Percentiles rank a stretch among this genome's conserved stretches.
phyloP scores from a whole-genome alignment of 2,113 vertebrate genomes.

The Tachycineta bicolor region DNA sequence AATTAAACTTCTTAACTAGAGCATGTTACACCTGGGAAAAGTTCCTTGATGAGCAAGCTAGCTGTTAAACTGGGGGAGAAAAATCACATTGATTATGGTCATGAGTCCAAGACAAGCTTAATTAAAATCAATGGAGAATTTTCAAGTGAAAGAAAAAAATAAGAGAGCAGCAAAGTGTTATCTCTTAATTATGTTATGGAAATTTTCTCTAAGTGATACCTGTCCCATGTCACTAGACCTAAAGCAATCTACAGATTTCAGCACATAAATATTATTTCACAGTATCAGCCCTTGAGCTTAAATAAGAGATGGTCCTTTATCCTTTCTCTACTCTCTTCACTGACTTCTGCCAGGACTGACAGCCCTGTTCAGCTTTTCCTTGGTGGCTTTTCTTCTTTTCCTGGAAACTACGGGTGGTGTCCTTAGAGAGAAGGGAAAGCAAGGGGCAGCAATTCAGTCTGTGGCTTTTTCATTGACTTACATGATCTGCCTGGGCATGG shows the following conservation, averaged over 20 bases:
- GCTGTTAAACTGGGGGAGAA: neutral
- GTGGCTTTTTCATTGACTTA: neutral
- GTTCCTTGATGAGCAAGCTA: conserved; percentile 31
- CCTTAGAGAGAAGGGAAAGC: neutral
- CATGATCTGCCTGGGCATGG: neutral
- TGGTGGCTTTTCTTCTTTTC: neutral
- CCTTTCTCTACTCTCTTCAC: neutral
- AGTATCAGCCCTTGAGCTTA: neutral
- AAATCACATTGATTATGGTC: conserved; percentile 35
- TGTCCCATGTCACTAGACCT: neutral
- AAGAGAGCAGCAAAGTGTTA: neutral
- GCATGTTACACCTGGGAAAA: conserved; percentile 28
- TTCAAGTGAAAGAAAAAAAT: neutral
- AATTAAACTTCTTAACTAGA: conserved; percentile 11
- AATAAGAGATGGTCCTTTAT: neutral
- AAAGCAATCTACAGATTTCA: neutral
- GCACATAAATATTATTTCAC: neutral
- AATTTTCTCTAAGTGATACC: conserved; percentile 38
- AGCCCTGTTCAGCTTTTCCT: neutral
- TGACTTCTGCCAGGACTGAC: neutral
- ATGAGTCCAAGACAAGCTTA: conserved; percentile 48
- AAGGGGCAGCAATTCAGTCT: neutral
- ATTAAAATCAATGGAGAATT: conserved; percentile 54
- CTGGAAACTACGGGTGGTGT: neutral
- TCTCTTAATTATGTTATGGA: conserved; percentile 28